A percentile compares a stretch with the other conserved stretches of the same genome.
These are phyloP conservation scores for Octopus sinensis DNA, from an alignment of 1,140 invertebrate genomes.

Conservation along the genomic window DNA sequence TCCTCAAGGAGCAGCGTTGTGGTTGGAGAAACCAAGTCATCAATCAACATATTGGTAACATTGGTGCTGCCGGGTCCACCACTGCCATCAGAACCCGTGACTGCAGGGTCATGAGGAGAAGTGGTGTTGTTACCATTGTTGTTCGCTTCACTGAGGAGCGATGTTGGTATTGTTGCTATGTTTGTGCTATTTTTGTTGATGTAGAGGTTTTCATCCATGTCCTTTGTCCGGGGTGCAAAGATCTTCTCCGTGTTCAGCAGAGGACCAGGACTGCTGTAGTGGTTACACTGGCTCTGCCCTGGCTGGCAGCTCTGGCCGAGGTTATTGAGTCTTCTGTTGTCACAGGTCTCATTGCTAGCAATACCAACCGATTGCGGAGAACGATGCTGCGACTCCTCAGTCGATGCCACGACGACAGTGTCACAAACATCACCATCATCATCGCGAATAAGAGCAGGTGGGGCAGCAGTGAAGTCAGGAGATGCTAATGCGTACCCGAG, in stretches of 20 bases:
- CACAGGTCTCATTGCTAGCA: too few species aligned
- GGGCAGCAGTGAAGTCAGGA: too few species aligned
- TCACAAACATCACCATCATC: too few species aligned
- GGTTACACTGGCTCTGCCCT: background rate
- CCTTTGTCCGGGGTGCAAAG: conserved; percentile 80
- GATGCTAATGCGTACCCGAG: too few species aligned
- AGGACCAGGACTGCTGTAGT: conserved; percentile 13
- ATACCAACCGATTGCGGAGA: too few species aligned
- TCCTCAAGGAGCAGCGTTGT: too few species aligned
- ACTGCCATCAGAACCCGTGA: background rate
- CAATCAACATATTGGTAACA: background rate
- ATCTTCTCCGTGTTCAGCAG: conserved; percentile 60
- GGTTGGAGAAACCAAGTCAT: background rate
- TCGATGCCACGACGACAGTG: too few species aligned
- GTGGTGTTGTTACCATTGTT: background rate
- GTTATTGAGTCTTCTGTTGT: too few species aligned
- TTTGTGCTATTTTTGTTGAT: conserved; percentile 81
- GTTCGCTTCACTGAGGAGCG: background rate
- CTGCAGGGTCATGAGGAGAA: background rate
- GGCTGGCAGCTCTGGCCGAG: background rate
- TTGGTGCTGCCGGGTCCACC: background rate
- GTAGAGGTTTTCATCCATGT: conserved; percentile 86
- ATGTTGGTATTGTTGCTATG: conserved; percentile 66
- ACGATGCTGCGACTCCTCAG: too few species aligned
- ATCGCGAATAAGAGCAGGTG: too few species aligned